Evolutionary conservation across 1,140 invertebrate species (phyloP).

Genomic region (Lanistes nyassanus): DNA sequence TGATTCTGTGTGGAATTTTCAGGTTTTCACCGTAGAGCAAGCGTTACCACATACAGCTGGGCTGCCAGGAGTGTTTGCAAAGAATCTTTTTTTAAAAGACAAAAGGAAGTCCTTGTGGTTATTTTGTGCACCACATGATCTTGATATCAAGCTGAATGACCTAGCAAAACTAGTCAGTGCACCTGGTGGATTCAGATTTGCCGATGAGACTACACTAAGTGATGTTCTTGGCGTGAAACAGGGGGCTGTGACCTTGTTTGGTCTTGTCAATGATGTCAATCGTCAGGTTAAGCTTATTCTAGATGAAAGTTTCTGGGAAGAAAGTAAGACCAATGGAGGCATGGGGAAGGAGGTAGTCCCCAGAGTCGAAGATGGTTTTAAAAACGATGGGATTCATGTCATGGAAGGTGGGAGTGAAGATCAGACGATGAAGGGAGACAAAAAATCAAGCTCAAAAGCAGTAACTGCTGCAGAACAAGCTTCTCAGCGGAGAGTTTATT

Average conservation of each 20-base stretch:
- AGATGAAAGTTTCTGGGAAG: slow-evolving; percentile 47
- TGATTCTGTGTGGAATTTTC: slow-evolving; percentile 15
- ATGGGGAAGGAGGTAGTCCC: slow-evolving; percentile 29
- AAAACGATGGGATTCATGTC: not conserved
- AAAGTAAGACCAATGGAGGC: not conserved
- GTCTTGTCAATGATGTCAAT: slow-evolving; percentile 63
- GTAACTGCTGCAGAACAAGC: not conserved
- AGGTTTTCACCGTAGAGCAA: slow-evolving; percentile 67
- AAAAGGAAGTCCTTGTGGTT: slow-evolving; percentile 67
- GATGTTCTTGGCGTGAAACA: slow-evolving; percentile 7
- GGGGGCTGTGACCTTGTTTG: slow-evolving; percentile 38
- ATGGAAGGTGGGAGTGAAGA: not conserved
- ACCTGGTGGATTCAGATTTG: slow-evolving; percentile 63
- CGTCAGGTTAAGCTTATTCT: slow-evolving; percentile 61
- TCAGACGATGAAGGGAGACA: not conserved
- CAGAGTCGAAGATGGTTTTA: not conserved
- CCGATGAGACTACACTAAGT: slow-evolving; percentile 55
- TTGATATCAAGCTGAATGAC: slow-evolving; percentile 61
- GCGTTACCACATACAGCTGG: slow-evolving; percentile 57
- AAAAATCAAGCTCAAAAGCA: not conserved
- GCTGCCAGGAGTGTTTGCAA: slow-evolving; percentile 60
- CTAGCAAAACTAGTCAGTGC: slow-evolving; percentile 59
- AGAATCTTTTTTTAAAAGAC: slow-evolving; percentile 67
- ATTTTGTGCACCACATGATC: slow-evolving; percentile 62
- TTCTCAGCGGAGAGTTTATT: slow-evolving; percentile 47